Evolutionary conservation across 2,888 invertebrate species (phyloP).

Genomic region (Tetheella fluctuosa): DNA sequence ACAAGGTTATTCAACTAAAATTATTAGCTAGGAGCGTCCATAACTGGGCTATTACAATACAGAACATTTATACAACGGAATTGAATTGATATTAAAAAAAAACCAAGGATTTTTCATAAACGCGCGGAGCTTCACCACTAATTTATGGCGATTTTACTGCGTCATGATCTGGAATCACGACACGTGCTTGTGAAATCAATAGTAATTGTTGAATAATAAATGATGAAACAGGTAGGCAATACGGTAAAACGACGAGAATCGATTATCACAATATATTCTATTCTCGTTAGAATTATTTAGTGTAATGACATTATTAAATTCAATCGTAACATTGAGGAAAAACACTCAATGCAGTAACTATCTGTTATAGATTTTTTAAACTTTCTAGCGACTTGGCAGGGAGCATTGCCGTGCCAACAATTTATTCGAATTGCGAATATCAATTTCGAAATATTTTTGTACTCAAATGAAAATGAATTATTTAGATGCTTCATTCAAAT

Average conservation of each 20-base stretch:
- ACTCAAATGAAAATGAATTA: too few relatives aligned
- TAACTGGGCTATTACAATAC: too few relatives aligned
- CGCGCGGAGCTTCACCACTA: neutral
- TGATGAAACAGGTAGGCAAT: neutral
- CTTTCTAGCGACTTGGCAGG: neutral
- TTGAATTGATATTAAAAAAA: neutral
- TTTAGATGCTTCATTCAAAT: too few relatives aligned
- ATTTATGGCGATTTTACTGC: neutral
- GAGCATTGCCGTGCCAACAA: neutral
- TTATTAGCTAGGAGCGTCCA: too few relatives aligned
- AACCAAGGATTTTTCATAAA: neutral
- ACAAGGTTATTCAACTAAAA: too few relatives aligned
- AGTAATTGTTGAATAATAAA: constrained; percentile 12
- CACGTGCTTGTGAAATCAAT: neutral
- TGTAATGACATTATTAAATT: too few relatives aligned
- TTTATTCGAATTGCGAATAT: neutral
- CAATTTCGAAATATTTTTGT: neutral
- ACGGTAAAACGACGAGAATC: neutral
- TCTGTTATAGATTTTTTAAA: neutral
- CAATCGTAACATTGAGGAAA: too few relatives aligned
- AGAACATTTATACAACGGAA: neutral
- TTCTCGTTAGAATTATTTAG: neutral
- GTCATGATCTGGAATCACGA: neutral
- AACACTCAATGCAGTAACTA: too few relatives aligned
- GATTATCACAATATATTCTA: neutral